phyloP scores from a whole-genome alignment of 2,113 vertebrate species.

The Phoenicopterus ruber region DNA sequence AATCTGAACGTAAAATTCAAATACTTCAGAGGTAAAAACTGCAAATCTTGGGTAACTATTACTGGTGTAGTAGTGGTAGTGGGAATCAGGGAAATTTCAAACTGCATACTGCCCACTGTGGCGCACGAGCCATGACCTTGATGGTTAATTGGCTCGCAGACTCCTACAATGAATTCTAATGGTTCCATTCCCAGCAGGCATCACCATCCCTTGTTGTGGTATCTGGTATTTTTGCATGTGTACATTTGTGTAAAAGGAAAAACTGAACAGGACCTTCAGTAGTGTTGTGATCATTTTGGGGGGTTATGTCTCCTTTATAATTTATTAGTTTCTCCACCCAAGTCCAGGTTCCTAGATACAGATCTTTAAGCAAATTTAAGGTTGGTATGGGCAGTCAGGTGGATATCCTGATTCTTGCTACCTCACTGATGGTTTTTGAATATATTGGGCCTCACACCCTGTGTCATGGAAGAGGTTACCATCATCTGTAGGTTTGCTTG shows the following conservation, averaged over 20 bases:
- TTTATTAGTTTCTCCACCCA: not conserved
- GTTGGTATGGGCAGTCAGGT: not conserved
- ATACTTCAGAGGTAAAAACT: not conserved
- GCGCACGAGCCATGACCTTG: no score
- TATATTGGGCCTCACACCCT: not conserved
- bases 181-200: not conserved
- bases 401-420: not conserved
- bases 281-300: not conserved
- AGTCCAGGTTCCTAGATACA: not conserved
- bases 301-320: not conserved
- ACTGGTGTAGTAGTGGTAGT: no score
- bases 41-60: not conserved
- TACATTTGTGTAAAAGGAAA: not conserved
- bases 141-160: no score
- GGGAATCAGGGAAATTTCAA: no score
- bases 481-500: not conserved
- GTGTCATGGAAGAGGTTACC: not conserved
- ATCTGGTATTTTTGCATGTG: not conserved
- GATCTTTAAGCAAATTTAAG: not conserved
- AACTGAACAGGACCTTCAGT: not conserved
- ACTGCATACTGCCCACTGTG: no score
- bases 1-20: rapidly evolving
- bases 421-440: not conserved
- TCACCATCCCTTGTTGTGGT: not conserved
- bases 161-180: not conserved